Base-by-base conservation (phyloP, 2,113 vertebrate genomes). In the Rutilus rutilus region DNA sequence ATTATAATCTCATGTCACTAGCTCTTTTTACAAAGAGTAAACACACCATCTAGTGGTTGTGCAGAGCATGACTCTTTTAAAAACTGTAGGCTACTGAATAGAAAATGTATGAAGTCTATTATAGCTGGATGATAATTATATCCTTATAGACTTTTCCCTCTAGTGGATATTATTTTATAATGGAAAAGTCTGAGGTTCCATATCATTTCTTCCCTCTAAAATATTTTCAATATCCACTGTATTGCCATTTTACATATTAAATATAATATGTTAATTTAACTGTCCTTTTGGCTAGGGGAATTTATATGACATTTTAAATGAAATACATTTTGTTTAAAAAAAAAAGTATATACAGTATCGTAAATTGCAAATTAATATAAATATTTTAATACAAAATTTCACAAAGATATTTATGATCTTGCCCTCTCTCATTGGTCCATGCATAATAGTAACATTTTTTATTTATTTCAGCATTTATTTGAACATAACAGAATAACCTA, bases 1-100 rank as follows among this genome's bases (percentile, higher is more conserved):
- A 33, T 6, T 64, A n/a, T n/a, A 3, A 23, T 59, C 3, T 50
- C 3, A 50, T 17, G 15, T 39, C 54, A 2, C 12, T 47, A 47
- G 4, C 15, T 11, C 7, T 67, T 4, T 30, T 84, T 36, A 60
- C 3, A 78, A 81, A 77, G 79, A 79, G 64, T 69, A 86, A 50
- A 65, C 60, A 3, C 73, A 85, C 86, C 86, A 87, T 42, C 90
- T 89, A 78, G 87, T 87, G 87, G 78, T 14, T 12, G 0, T 71
- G 52, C 15, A 19, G 17, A 47, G 15, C 57, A 57, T 6, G 8
- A 21, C 36, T 19, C 64, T 78, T 39, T 42, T 45, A 21, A 67
- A 33, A 5, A 23, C 33, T 21, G 64, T 8, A n/a, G n/a, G n/a
- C n/a, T n/a, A 19, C 15, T 67, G 67, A 42, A 21, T 23, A 42